phyloP scores from a whole-genome alignment of 2,888 invertebrate genomes.

The Platerodrilus igneus region DNA sequence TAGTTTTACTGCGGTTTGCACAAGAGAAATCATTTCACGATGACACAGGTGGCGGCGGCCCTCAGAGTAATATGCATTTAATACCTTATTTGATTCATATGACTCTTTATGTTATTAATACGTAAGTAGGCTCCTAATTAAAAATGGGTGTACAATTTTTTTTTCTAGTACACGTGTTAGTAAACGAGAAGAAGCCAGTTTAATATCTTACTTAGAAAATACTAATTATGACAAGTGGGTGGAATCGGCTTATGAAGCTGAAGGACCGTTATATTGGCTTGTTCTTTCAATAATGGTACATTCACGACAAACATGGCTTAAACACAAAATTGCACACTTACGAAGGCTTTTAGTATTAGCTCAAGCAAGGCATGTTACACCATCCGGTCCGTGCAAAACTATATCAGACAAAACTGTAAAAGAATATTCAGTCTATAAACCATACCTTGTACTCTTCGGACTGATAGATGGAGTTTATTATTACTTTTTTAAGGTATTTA shows the following conservation, averaged over 20 bases:
- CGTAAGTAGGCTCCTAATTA: constrained; percentile 52
- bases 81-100: constrained; percentile 92
- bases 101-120: constrained; percentile 90
- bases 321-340: constrained; percentile 65
- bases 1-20: constrained; percentile 82
- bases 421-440: constrained; percentile 79
- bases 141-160: constrained; percentile 1
- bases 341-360: constrained; percentile 71
- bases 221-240: constrained; percentile 61
- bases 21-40: constrained; percentile 95
- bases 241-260: constrained; percentile 83
- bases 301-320: constrained; percentile 73
- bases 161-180: constrained; percentile 63
- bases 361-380: constrained; percentile 66
- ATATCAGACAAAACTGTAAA: constrained; percentile 52
- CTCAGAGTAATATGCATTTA: constrained; percentile 95
- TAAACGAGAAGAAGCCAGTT: constrained; percentile 71
- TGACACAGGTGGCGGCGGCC: constrained; percentile 95
- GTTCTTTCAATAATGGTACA: constrained; percentile 76
- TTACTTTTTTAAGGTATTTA: constrained; percentile 75
- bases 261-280: constrained; percentile 86
- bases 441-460: constrained; percentile 79
- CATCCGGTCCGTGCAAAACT: constrained; percentile 59
- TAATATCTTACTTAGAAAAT: constrained; percentile 68
- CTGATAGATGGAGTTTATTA: constrained; percentile 80